A percentile compares a stretch with the other conserved stretches of the same genome.
These are phyloP conservation scores for Ypsolopha scabrella DNA, from an alignment of 2,888 invertebrate species.

Conservation along the genomic window DNA sequence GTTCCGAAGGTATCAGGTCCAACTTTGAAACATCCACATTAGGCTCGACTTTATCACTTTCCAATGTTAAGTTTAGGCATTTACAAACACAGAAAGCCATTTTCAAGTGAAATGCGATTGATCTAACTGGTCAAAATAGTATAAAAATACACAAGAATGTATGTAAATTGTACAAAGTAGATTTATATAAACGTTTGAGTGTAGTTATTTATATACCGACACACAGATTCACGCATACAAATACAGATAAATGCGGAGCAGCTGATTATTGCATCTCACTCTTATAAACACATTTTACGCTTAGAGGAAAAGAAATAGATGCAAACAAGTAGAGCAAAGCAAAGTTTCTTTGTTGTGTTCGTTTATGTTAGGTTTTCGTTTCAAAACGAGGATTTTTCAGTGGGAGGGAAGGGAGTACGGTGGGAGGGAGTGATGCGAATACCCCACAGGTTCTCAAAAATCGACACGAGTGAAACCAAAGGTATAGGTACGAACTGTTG, in stretches of 20 bases:
- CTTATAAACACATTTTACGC: not conserved
- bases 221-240: slow-evolving; percentile 16
- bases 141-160: slow-evolving; percentile 42
- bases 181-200: slow-evolving; percentile 28
- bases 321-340: too few species aligned
- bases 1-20: slow-evolving; percentile 69
- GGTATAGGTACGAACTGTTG: too few species aligned
- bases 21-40: slow-evolving; percentile 67
- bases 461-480: too few species aligned
- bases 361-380: too few species aligned
- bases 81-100: slow-evolving; percentile 77
- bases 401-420: too few species aligned
- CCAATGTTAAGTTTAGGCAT: slow-evolving; percentile 80
- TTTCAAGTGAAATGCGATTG: slow-evolving; percentile 23
- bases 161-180: slow-evolving; percentile 31
- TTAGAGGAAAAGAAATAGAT: too few species aligned
- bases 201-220: slow-evolving; percentile 23
- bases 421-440: too few species aligned
- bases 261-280: slow-evolving; percentile 3
- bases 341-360: too few species aligned
- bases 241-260: not conserved
- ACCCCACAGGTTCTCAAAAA: too few species aligned
- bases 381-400: too few species aligned
- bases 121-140: slow-evolving; percentile 30
- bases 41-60: slow-evolving; percentile 70